Percentiles rank a stretch among this genome's conserved stretches.
Evolutionary conservation across 2,797 vertebrate species (phyloP).

Genomic region (Aplochiton taeniatus): DNA sequence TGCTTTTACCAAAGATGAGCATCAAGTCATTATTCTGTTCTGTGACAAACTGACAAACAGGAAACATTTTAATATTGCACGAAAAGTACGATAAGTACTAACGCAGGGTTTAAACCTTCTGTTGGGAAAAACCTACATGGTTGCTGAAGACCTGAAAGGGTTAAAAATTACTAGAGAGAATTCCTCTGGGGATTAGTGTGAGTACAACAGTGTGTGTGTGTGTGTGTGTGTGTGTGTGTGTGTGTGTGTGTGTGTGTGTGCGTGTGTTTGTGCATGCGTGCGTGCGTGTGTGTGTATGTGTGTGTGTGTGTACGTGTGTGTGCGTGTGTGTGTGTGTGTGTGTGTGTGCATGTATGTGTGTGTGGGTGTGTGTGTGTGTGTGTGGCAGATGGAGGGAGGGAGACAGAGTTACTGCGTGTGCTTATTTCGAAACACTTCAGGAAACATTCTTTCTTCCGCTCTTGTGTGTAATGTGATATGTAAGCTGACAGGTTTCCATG

Average conservation of each 20-base stretch:
- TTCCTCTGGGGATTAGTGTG: not conserved
- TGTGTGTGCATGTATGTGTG: not conserved
- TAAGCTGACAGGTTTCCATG: too few species aligned
- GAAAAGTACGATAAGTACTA: too few species aligned
- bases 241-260: conserved; percentile 10
- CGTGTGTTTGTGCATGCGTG: not conserved
- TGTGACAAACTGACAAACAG: too few species aligned
- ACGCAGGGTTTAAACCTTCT: conserved; percentile 23
- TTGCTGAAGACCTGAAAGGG: conserved; percentile 4
- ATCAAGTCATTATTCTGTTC: too few species aligned
- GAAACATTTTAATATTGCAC: too few species aligned
- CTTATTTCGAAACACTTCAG: too few species aligned
- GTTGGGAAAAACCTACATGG: conserved; percentile 32
- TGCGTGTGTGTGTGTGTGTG: conserved; percentile 1
- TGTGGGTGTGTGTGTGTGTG: not conserved
- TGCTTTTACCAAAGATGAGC: too few species aligned
- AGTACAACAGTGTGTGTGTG: conserved; percentile 4
- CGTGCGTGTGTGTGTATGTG: not conserved
- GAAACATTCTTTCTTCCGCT: too few species aligned
- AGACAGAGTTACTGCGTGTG: too few species aligned
- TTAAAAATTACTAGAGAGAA: conserved; percentile 15
- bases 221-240: conserved; percentile 11
- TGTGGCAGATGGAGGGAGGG: not conserved
- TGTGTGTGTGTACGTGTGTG: not conserved
- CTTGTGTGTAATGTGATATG: too few species aligned